These are phyloP conservation scores for Zaprionus camerounensis DNA, from an alignment of 1,140 invertebrate genomes.

Conservation along the genomic window DNA sequence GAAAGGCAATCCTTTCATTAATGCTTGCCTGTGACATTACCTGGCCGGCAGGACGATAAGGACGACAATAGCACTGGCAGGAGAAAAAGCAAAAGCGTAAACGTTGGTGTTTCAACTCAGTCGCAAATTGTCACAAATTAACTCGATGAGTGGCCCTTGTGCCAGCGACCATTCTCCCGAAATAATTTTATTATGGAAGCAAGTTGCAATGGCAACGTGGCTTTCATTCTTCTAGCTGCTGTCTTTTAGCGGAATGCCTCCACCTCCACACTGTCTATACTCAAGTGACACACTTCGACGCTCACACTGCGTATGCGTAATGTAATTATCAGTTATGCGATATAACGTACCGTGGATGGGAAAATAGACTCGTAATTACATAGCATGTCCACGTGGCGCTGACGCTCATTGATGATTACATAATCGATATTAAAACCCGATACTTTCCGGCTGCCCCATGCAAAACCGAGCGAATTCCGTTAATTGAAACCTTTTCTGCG, in stretches of 20 bases:
- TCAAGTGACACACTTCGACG: not conserved
- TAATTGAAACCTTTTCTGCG: slow-evolving; percentile 60
- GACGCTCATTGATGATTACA: slow-evolving; percentile 62
- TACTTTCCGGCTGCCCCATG: slow-evolving; percentile 17
- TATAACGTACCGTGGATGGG: slow-evolving; percentile 24
- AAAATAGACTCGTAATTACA: slow-evolving; percentile 49
- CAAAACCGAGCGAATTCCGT: slow-evolving; percentile 54
- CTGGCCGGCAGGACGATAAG: slow-evolving; percentile 16
- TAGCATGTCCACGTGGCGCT: slow-evolving; percentile 57
- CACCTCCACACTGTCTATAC: not conserved
- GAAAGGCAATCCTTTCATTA: slow-evolving; percentile 33
- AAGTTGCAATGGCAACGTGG: slow-evolving; percentile 7
- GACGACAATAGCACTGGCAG: not conserved
- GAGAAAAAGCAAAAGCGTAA: slow-evolving; percentile 39
- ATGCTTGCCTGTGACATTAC: slow-evolving; percentile 11
- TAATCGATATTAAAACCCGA: slow-evolving; percentile 59
- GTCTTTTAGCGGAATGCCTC: not conserved
- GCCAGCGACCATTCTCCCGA: slow-evolving; percentile 50
- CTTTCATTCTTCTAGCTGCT: not conserved
- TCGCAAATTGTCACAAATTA: slow-evolving; percentile 70
- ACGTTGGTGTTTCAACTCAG: slow-evolving; percentile 54
- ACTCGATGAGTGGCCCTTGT: slow-evolving; percentile 73
- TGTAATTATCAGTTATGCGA: slow-evolving; percentile 49
- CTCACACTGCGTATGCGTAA: slow-evolving; percentile 62
- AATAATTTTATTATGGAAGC: slow-evolving; percentile 72